Base-by-base conservation (phyloP, 2,113 vertebrate species). In the Chamaea fasciata region DNA sequence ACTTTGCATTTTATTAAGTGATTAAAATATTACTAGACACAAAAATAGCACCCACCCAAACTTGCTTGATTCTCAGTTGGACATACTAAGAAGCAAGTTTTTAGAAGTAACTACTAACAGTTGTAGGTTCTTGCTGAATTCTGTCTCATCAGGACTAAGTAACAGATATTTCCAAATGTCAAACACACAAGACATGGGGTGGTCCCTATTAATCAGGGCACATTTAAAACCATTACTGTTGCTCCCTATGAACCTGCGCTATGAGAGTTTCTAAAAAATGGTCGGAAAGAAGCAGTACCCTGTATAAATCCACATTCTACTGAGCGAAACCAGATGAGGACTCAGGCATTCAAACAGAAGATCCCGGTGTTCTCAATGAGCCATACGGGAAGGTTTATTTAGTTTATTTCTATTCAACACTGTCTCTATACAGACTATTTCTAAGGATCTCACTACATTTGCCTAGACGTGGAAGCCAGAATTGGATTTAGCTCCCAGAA, bases 181-280 rank as follows among this genome's bases (percentile, higher is more conserved):
- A 93, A 94, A 96, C 87, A 96, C 94, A 87, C 80, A 91, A 96
- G 91, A 88, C 75, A 92, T 97, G 86, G 90, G 96, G 97, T 97
- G 97, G 96, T 98, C 96, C 92, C 94, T 97, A 97, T 97, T 97
- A 97, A 98, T 97, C 97, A 98, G 84, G 94, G 73, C 60, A 64
- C 88, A 96, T 94, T 97, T 96, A 97, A 98, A 97, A 96, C 95
- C 96, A 97, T 96, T 97, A 92, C 92, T 94, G 75, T 69, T 97
- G 95, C 89, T 94, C 92, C 85, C 89, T 92, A 89, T 83, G 92
- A 97, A 93, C 76, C 95, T 2, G 2, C 1, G 9, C 87, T 83
- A 57, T 55, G 84, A 92, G 73, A 77, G 52, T 88, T 92, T 89
- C 91, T 96, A 71, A 93, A 93, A 93, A 82, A 92, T 10, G 12